Evolutionary conservation across 2,888 invertebrate genomes (phyloP).

Genomic region (Eupithecia subfuscata): DNA sequence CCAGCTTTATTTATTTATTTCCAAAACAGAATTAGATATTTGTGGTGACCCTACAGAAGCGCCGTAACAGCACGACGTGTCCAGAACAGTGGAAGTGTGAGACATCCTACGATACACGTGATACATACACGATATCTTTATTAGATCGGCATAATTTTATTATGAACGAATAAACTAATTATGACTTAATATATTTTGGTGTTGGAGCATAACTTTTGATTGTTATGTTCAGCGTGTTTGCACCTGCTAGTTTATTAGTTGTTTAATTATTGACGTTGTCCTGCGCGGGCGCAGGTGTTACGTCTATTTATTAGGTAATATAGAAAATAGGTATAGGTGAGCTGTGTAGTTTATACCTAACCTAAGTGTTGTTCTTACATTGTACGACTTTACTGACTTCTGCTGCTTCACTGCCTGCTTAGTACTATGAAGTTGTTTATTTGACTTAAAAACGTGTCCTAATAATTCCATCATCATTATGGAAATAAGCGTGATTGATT

Average conservation of each 20-base stretch:
- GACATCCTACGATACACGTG: slow-evolving; percentile 28
- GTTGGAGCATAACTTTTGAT: slow-evolving; percentile 43
- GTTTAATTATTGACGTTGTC: slow-evolving; percentile 9
- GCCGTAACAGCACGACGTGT: slow-evolving; percentile 32
- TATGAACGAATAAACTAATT: slow-evolving; percentile 46
- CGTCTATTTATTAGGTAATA: no score
- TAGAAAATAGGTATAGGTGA: not conserved
- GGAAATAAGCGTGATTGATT: not conserved
- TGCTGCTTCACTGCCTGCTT: not conserved
- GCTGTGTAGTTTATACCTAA: not conserved
- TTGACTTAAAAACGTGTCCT: no score
- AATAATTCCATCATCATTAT: not conserved
- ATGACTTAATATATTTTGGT: slow-evolving; percentile 45
- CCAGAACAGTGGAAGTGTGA: slow-evolving; percentile 22
- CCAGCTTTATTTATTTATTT: not conserved
- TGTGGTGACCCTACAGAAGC: slow-evolving; percentile 31
- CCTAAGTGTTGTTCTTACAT: not conserved
- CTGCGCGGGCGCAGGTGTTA: slow-evolving; percentile 3
- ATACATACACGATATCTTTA: slow-evolving; percentile 44
- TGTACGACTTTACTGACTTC: not conserved
- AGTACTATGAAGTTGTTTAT: not conserved
- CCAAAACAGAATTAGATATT: not conserved
- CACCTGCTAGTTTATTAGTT: slow-evolving; percentile 40
- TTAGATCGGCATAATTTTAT: slow-evolving; percentile 47
- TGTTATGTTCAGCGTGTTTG: slow-evolving; percentile 38